Evolutionary conservation across 2,888 invertebrate species (phyloP), one percentile per base, ranked within the genome.

Genomic region (Epistrophe eligans): DNA sequence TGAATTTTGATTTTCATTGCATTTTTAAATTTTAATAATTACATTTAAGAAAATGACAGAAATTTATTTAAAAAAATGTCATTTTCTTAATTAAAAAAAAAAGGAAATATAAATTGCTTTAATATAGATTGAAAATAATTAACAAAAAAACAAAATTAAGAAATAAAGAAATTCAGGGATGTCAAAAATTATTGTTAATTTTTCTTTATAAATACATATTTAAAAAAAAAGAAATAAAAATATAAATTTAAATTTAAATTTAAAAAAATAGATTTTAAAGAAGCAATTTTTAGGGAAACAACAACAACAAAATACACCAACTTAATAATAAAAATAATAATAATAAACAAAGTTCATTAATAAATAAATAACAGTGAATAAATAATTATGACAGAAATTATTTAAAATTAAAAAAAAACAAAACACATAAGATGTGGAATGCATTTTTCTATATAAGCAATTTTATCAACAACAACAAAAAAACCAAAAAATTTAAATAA

Each of bases 201-300:
- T 73, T 62, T 62, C 64, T 58, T 28, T 85, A 67, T 52, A 60
- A 6, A 45, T n/a, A 45, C 3, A 7, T 32, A 43, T 45, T 28
- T 32, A 60, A 62, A 28, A 17, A 40, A 10, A n/a, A n/a, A n/a
- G n/a, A n/a, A n/a, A n/a, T n/a, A n/a, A n/a, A n/a, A 43, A 66
- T 40, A 13, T 13, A 77, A 62, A 62, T n/a, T 19, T 13, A 70
- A 84, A 66, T 73, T 24, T 28, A 67, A 79, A 43, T 13, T 4
- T n/a, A n/a, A 48, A 73, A 70, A 62, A 76, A 52, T 76, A 83
- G 83, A 79, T 83, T 79, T 71, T 76, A 83, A 87, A 79, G 79
- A 83, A 83, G 76, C 83, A 87, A 87, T 87, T 83, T 87, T 87
- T 87, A 83, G 83, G 87, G 87, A 83, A 87, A 83, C 77, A 85